Base-by-base conservation (phyloP, 2,113 vertebrate species). In the Eonycteris spelaea region DNA sequence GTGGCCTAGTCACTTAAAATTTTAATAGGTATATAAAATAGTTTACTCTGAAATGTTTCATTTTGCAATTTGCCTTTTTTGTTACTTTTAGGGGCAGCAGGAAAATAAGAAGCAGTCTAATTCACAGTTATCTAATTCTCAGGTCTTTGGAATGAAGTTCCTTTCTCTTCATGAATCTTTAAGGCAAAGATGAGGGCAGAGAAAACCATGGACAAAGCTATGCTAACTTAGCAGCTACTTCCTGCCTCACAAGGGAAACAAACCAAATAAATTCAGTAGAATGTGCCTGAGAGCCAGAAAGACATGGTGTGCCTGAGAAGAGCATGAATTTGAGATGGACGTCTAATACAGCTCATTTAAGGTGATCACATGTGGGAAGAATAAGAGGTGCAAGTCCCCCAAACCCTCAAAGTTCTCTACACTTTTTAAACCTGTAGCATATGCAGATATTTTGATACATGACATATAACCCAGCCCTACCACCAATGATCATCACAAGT, bases 31-130 rank as follows among this genome's bases (percentile, higher is more conserved):
- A 94, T 87, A 94, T 73, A 91, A 45, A 97, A 67, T 28, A 79
- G 68, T 86, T 90, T 2, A 82, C 22, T 96, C 78, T 43, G 77
- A 98, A 97, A 90, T 86, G 86, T 48, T 86, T 61, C 90, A 21
- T 35, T 80, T 91, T 90, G 35, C 24, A 10, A 74, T 85, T 92
- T 88, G 21, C 43, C 73, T 80, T 75, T 19, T 71, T 68, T 88
- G 71, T 71, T 45, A 26, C 22, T 67, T 92, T 94, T 63, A 90
- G 84, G 3, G 73, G 24, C 26, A 48, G 74, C 73, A 28, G n/a
- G 40, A 88, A 97, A 90, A 85, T 38, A 55, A 21, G 53, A 14
- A 90, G 90, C 33, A 30, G 30, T 59, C 40, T 40, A 18, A 4
- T 35, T 35, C 26, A 87, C 21, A 65, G 35, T 70, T 71, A 87